Evolutionary conservation across 2,888 invertebrate genomes (phyloP).

Genomic region (Torymus aiolomorphi): DNA sequence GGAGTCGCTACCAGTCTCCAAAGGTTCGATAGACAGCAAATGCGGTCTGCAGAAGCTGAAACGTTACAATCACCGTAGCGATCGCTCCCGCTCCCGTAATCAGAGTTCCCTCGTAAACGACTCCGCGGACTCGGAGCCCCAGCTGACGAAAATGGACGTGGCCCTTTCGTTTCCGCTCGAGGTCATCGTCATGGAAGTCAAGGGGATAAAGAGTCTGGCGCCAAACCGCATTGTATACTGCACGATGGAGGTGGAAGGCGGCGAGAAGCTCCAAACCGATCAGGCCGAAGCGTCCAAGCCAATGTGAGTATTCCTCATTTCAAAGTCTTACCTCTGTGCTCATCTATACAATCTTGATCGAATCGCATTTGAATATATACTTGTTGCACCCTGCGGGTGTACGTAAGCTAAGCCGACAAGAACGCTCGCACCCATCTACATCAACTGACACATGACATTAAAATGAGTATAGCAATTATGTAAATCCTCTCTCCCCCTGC

Average conservation of each 20-base stretch:
- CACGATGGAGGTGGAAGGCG: constrained; percentile 99
- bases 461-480: too few species aligned
- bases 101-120: constrained; percentile 94
- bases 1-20: constrained; percentile 98
- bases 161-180: constrained; percentile 97
- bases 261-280: constrained; percentile 98
- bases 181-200: constrained; percentile 99
- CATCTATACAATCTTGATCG: constrained; percentile 31
- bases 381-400: too few species aligned
- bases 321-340: not conserved
- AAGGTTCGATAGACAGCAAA: constrained; percentile 97
- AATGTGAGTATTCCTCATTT: constrained; percentile 79
- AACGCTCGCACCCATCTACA: too few species aligned
- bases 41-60: constrained; percentile 98
- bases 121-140: constrained; percentile 95
- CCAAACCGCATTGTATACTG: constrained; percentile 99
- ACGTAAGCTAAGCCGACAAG: too few species aligned
- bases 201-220: constrained; percentile 96
- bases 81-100: constrained; percentile 79
- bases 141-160: constrained; percentile 98
- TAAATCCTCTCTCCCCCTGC: too few species aligned
- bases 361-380: too few species aligned
- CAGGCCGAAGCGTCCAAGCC: constrained; percentile 99
- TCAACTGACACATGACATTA: too few species aligned
- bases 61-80: constrained; percentile 91